Evolutionary conservation across 2,113 vertebrate species (phyloP).

Genomic region (Bettongia penicillata): DNA sequence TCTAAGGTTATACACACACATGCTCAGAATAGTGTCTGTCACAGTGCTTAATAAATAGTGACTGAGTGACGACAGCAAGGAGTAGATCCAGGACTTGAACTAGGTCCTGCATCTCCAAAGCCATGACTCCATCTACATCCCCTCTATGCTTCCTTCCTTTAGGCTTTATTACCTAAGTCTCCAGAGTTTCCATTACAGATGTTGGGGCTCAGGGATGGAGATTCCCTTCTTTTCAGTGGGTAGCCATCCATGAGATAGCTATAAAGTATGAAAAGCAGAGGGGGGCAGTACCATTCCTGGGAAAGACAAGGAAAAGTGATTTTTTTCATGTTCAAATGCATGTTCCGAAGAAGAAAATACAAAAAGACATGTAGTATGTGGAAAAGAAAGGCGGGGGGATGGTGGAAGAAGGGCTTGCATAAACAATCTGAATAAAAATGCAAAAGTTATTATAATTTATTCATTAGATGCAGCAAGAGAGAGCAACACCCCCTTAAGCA

Average conservation of each 20-base stretch:
- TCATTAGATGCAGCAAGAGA: constrained; percentile 61
- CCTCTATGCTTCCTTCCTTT: neutral
- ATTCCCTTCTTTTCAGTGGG: neutral
- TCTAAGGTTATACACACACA: neutral
- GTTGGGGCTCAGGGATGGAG: neutral
- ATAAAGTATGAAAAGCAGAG: neutral
- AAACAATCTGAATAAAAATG: constrained; percentile 64
- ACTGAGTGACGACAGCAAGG: neutral
- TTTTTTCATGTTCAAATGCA: neutral
- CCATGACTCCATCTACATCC: neutral
- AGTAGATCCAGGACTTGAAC: neutral
- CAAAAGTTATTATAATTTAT: constrained; percentile 67
- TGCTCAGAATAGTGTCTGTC: neutral
- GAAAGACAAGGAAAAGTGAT: constrained; percentile 27
- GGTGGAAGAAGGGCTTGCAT: constrained; percentile 24
- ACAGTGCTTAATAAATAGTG: neutral
- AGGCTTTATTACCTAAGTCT: neutral
- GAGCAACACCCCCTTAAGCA: constrained; percentile 11
- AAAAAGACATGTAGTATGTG: constrained; percentile 54
- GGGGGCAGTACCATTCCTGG: constrained; percentile 31
- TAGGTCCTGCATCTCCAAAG: neutral
- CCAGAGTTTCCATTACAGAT: neutral
- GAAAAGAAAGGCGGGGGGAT: neutral
- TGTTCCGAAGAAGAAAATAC: constrained; percentile 20
- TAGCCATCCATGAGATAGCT: neutral